Base-by-base conservation (phyloP, 2,888 invertebrate genomes). In the Chromoteleia sp. region DNA sequence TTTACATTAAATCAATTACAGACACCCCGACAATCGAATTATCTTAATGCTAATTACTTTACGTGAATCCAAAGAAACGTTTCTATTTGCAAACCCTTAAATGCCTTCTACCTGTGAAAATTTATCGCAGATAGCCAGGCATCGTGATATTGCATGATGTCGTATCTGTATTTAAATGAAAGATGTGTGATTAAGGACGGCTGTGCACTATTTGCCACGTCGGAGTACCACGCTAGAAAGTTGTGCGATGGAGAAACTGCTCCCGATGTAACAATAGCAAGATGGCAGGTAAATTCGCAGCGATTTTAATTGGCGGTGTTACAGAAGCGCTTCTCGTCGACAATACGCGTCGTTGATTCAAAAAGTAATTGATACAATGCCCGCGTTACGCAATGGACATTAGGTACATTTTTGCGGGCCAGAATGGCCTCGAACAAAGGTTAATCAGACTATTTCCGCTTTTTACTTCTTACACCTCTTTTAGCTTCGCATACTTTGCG, bases 261-360 rank as follows among this genome's bases (percentile, higher is more conserved):
- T 82, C 82, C 45, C 78, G 56, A 78, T 71, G 78, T 48, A 82
- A 82, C 78, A 82, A 82, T 82, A 29, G 82, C 75, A 82, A 82
- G 82, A 78, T 78, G 82, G 82, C 74, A 73, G 77, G 76, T 52
- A 76, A 82, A 82, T 82, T 82, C 82, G 75, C 82, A 82, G 78
- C 59, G 45, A 71, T 54, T 78, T 82, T 82, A 82, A 82, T 82
- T 82, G 78, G 78, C 74, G 50, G 29, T 65, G 82, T 82, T 82
- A 78, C 82, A 81, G 74, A 77, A 81, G 77, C 76, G 67, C 59
- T 50, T 65, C 73, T 65, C 67, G 74, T 29, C 78, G 45, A 67
- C 77, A 70, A 68, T 81, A 63, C 52, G 70, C 74, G 30, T 48
- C 59, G 56, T 12, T 43, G 36, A 58, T 41, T 29, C 58, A 43